Evolutionary conservation across 2,888 invertebrate genomes (phyloP), one percentile per base, ranked within the genome.

Genomic region (Achlya flavicornis): DNA sequence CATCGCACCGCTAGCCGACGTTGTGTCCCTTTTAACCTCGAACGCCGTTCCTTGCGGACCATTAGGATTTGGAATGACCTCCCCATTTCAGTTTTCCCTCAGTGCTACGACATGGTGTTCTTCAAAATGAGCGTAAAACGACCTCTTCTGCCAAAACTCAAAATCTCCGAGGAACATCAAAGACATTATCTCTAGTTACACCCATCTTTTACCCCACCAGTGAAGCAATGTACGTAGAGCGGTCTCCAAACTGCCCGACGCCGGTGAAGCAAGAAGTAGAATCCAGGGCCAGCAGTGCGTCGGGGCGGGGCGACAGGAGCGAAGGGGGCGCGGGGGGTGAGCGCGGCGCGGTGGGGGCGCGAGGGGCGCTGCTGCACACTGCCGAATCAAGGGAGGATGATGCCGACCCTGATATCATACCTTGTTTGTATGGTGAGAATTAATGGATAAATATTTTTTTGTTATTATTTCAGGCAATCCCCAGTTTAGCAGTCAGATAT

Each of bases 331-430:
- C 16, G 19, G 53, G 26, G 26, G 26, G 26, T 2, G 26, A 19
- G 19, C 19, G 86, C 69, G 88, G 84, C 71, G 90, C 86, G 78
- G 82, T 87, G 71, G 92, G 85, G 71, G 93, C 86, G 78, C 83
- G 87, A 70, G 92, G 85, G 71, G 93, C 88, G 71, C 85, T 87
- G 72, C 90, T 90, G 5, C 86, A 85, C 48, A 87, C 85, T 7
- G 83, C 91, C 74, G 87, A 92, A 16, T 87, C 90, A 0, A 74
- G 88, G n/a, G 90, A 90, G 4, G 96, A 96, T 77, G 97, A 97
- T 81, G 96, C 97, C 63, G 97, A 97, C 92, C 97, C 97, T 60
- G 97, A 97, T 89, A 97, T 97, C 79, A 97, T 97, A 90, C 96
- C 97, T 73, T 97, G 97, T 94, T 96, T 97, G 90, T 97, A 97